Evolutionary conservation across 2,797 vertebrate genomes (phyloP), one percentile per base, ranked within the genome.

Genomic region (Coreius guichenoti): DNA sequence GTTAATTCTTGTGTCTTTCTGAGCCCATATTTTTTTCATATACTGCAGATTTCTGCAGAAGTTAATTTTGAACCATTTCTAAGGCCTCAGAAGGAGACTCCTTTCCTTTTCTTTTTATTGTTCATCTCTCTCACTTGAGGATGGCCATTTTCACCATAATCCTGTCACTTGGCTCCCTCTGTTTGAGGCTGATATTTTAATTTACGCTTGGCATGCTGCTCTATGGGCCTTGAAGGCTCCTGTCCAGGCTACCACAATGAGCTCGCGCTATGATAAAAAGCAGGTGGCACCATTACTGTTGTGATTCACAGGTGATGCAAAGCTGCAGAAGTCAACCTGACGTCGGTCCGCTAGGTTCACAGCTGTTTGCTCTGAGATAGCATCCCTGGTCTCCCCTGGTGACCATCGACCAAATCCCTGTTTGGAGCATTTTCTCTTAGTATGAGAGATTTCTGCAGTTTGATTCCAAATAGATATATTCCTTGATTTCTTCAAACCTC

Each of bases 151-250:
- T 83, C 73, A 82, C 88, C 89, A 86, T 90, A 92, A 93, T 92
- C 90, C 91, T 91, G 91, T 92, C 92, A 93, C 90, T 91, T 84
- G 75, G 83, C 88, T 89, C 45, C 49, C 83, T 88, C 88, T 87
- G 91, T 92, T 91, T 88, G 86, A 92, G 86, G 82, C 87, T 92
- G 90, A 93, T 92, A 91, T 92, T 93, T 92, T 92, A 91, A 94
- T 93, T 92, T 88, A 87, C 61, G 61, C 86, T 82, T 91, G 77
- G 83, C 82, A 6, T 83, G 86, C 72, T 88, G 80, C 88, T 92
- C 90, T 76, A 86, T 79, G 89, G 89, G 90, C 86, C 90, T 86
- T 82, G 33, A 88, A 91, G 83, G 72, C 33, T 83, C 79, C 1
- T 70, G 7, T 77, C 43, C 83, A 68, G 87, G 47, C 83, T 63